phyloP scores from a whole-genome alignment of 2,113 vertebrate genomes.

The Drymodes brunneopygia region DNA sequence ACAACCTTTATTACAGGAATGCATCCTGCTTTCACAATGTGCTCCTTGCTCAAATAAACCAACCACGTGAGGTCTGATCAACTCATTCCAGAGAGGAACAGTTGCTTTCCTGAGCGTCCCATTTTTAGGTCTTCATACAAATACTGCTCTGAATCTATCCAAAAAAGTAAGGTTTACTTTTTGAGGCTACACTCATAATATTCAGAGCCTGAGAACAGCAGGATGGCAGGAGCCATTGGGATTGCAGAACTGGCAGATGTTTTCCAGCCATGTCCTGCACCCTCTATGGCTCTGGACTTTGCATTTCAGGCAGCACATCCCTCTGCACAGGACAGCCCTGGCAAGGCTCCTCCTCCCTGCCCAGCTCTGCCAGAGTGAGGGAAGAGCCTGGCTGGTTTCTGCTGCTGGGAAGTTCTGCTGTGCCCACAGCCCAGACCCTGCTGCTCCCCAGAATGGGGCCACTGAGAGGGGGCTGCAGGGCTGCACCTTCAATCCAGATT shows the following conservation, averaged over 20 bases:
- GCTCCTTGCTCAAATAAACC: not conserved
- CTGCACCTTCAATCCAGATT: not conserved
- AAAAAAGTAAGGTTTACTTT: not conserved
- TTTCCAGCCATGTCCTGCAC: not conserved
- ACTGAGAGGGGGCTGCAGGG: too few relatives aligned
- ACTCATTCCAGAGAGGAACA: not conserved
- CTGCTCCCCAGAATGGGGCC: not conserved
- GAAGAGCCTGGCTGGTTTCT: not conserved
- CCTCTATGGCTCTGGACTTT: not conserved
- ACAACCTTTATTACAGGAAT: not conserved
- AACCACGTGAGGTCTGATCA: not conserved
- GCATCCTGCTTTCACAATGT: fast-evolving
- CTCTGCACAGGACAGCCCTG: not conserved
- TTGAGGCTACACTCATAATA: not conserved
- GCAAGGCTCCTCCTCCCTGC: not conserved
- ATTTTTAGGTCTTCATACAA: not conserved
- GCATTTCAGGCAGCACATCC: not conserved
- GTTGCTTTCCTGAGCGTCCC: not conserved
- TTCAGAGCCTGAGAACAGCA: not conserved
- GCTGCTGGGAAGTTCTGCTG: not conserved
- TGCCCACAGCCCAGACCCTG: not conserved
- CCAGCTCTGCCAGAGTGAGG: not conserved
- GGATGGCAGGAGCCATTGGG: not conserved
- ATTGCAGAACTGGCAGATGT: fast-evolving
- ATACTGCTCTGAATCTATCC: not conserved